phyloP scores from a whole-genome alignment of 2,797 vertebrate species.

The Spondyliosoma cantharus region DNA sequence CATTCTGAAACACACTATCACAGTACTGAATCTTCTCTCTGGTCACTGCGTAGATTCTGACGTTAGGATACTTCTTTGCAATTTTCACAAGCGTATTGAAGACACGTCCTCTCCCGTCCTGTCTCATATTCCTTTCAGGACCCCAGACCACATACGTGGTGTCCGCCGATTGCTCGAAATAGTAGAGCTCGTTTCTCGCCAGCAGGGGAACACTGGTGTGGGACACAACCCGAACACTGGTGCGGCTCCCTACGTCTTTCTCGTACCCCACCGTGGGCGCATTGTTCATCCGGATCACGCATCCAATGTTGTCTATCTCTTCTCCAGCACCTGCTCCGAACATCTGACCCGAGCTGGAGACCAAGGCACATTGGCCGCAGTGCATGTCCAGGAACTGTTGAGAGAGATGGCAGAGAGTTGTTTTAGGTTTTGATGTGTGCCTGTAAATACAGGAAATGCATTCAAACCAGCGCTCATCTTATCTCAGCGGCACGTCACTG shows the following conservation, averaged over 20 bases:
- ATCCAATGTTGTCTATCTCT: constrained; percentile 87
- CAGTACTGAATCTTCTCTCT: constrained; percentile 89
- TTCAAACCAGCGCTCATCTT: not conserved
- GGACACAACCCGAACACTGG: constrained; percentile 90
- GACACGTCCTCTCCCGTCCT: constrained; percentile 84
- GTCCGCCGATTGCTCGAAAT: constrained; percentile 86
- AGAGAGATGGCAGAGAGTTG: not conserved
- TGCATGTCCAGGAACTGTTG: constrained; percentile 75
- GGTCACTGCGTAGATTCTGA: constrained; percentile 88
- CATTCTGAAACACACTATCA: constrained; percentile 91
- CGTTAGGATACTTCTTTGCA: constrained; percentile 80
- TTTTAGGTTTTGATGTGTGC: not conserved
- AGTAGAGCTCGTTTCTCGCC: constrained; percentile 87
- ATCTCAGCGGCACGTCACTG: not conserved
- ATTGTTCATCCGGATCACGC: constrained; percentile 95
- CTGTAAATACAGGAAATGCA: not conserved
- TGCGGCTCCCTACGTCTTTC: constrained; percentile 88
- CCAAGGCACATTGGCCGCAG: constrained; percentile 89
- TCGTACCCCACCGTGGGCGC: constrained; percentile 90
- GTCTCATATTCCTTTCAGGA: constrained; percentile 90
- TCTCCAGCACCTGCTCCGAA: constrained; percentile 83
- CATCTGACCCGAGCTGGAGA: constrained; percentile 98
- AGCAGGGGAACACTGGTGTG: constrained; percentile 93
- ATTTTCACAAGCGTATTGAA: constrained; percentile 86
- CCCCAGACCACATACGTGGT: constrained; percentile 94